Base-by-base conservation (phyloP, 2,797 vertebrate genomes). In the Glyptemys insculpta region DNA sequence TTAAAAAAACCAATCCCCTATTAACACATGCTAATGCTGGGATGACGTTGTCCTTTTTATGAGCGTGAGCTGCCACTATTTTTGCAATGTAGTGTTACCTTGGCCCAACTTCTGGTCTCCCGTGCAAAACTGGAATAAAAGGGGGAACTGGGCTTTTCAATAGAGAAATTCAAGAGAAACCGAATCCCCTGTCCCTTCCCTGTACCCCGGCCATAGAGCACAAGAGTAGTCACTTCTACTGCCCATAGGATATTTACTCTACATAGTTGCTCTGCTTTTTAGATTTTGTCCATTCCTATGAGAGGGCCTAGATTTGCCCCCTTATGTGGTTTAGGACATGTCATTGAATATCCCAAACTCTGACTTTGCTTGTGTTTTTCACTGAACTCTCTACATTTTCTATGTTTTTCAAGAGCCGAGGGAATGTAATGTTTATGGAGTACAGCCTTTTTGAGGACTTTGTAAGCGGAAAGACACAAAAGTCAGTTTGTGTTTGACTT, bases 1-100 rank as follows among this genome's bases (percentile, higher is more conserved):
- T 89, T 92, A 19, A 72, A 89, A 91, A 91, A 89, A 83, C 4
- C 49, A 49, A n/a, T 76, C 6, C 16, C 90, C 93, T 84, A 82
- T 91, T 91, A 85, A 54, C n/a, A 74, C 1, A 37, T 68, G 52
- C 84, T 87, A 79, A 87, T 86, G 49, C n/a, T 52, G 62, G n/a
- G 86, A 88, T 59, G 9, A 52, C 27, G 74, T 34, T 92, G 3
- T 0, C n/a, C 4, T 8, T 89, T 83, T 95, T 54, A 9, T 86
- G 37, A 87, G 72, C 41, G 81, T 49, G 15, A 8, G 95, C 86
- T 92, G 80, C 76, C 56, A 0, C 76, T 83, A 88, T 91, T 47
- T 44, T 85, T 59, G 47, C 31, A 54, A n/a, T 4, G 18, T 37
- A 25, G 2, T 9, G 8, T 88, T 84, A 54, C 2, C 31, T 88